Conservation (phyloP, 2,888 invertebrate genomes). For the Frankliniella fusca region DNA sequence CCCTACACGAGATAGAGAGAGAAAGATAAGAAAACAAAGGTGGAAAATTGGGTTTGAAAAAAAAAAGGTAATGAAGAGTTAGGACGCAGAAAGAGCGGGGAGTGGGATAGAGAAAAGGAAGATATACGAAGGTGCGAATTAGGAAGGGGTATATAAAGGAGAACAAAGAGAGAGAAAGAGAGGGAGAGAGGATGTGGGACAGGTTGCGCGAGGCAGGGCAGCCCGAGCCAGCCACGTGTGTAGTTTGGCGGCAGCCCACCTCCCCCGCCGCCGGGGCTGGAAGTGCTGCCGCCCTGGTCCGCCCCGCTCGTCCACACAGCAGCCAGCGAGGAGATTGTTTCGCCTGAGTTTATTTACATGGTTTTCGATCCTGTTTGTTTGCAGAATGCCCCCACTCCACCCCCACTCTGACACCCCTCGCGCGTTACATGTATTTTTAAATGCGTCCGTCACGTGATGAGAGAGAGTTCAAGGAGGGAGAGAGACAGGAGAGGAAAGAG, state of each 20-base stretch:
- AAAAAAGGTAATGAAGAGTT: no score
- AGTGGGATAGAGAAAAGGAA: no score
- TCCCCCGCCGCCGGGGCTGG: neutral
- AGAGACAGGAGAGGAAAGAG: neutral
- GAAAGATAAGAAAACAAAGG: no score
- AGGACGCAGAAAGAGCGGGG: no score
- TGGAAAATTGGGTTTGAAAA: no score
- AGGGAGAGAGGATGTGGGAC: no score
- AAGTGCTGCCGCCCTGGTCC: neutral
- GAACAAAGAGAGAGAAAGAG: no score
- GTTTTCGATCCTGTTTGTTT: conserved; percentile 10
- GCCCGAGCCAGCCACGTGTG: neutral
- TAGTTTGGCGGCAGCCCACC: no score
- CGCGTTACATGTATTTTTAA: conserved; percentile 7
- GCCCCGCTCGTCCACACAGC: neutral
- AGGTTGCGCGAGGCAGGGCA: neutral
- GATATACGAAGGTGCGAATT: no score
- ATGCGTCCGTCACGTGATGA: neutral
- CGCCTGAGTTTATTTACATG: neutral
- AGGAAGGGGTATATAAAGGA: no score
- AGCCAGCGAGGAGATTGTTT: neutral
- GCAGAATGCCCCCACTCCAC: neutral
- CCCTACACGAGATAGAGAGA: no score
- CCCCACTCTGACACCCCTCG: neutral
- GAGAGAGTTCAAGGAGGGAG: no score